Base-by-base conservation (phyloP, 2,797 vertebrate genomes). In the Potorous gilbertii region DNA sequence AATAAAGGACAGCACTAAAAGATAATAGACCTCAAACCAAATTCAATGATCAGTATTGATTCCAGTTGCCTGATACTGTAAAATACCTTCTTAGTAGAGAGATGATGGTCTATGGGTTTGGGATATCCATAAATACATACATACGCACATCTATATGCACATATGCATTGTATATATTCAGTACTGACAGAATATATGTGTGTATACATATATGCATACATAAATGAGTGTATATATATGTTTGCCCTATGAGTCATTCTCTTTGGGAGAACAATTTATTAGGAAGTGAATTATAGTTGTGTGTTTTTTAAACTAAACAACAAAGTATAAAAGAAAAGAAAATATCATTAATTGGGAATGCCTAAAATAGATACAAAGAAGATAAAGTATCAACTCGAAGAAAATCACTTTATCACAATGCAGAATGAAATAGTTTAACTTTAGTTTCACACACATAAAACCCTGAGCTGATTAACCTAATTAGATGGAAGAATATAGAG, bases 391-490 rank as follows among this genome's bases (percentile, higher is more conserved):
- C 34, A 94, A 28, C 28, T 5, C 81, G 13, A 91, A 40, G 14
- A 74, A 29, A 96, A 93, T 90, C 10, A 56, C 46, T 96, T 14
- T 40, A 93, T 54, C 91, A 59, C 28, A 93, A 92, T 92, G 8
- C 66, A 96, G 95, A 81, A 27, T 56, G 59, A 74, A 87, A 59
- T 14, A 96, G 93, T 87, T 91, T 91, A 54, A 21, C 81, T 96
- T 90, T 93, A 91, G 56, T 90, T 57, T 91, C 94, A 90, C 92
- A 62, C 74, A 57, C 91, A 91, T 1, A 92, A 94, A 74, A 62
- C 90, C 10, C 91, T 74, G 34, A 93, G 14, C 90, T 94, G 56
- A 62, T 93, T 93, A 55, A 92, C 87, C 92, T 91, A 14, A 93
- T 92, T 94, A 74, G 24, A 0, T 90, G 52, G 89, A 93, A 94